Conservation (phyloP, 2,797 vertebrate genomes). For the Melanotaenia pygmaea region DNA sequence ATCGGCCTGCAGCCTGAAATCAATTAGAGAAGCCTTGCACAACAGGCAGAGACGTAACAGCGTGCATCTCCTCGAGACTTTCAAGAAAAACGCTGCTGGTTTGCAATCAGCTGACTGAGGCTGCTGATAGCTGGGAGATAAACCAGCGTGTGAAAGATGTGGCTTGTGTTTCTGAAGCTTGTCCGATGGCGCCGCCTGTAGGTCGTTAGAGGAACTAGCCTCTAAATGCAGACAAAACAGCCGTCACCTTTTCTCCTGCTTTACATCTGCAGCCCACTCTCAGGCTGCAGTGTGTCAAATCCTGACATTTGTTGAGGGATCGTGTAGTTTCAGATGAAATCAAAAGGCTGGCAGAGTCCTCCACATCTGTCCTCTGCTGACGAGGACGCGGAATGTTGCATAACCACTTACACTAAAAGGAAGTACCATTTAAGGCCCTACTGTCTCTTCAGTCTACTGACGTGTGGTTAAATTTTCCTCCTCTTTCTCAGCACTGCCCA, state of each 20-base stretch:
- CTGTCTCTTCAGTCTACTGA: not conserved
- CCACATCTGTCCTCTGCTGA: not conserved
- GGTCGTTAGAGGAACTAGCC: slow-evolving; percentile 8
- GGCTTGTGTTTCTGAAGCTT: not conserved
- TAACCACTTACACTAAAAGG: too few relatives aligned
- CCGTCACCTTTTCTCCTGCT: too few relatives aligned
- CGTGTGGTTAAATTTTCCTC: not conserved
- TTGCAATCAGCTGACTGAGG: not conserved
- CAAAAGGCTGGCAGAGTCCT: not conserved
- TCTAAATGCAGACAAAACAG: not conserved
- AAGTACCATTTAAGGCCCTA: too few relatives aligned
- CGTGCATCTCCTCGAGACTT: too few relatives aligned
- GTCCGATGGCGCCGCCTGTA: slow-evolving; percentile 47
- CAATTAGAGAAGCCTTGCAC: too few relatives aligned
- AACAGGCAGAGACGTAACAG: too few relatives aligned
- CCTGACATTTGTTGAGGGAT: not conserved
- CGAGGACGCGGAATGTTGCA: accelerated
- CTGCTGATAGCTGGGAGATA: slow-evolving; percentile 2
- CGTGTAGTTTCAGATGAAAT: slow-evolving; percentile 3
- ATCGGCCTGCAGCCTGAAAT: too few relatives aligned
- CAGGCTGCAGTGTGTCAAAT: too few relatives aligned
- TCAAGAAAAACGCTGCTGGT: too few relatives aligned
- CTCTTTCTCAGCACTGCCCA: slow-evolving; percentile 80
- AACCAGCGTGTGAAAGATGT: too few relatives aligned
- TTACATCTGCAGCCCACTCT: too few relatives aligned